These are phyloP conservation scores for Morone saxatilis DNA, from an alignment of 2,113 vertebrate genomes.

Conservation along the genomic window DNA sequence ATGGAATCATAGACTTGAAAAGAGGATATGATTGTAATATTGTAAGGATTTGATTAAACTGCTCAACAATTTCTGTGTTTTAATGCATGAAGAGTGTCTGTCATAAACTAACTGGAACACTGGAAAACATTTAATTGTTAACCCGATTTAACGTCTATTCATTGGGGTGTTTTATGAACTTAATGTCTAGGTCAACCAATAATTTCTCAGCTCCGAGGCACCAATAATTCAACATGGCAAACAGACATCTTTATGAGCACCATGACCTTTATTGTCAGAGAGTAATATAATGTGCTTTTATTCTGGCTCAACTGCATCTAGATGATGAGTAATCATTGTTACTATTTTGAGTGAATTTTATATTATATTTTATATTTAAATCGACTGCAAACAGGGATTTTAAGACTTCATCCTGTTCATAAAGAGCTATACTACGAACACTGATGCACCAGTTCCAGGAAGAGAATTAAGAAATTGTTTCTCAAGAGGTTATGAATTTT, in stretches of 20 bases:
- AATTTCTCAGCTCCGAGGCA: neutral
- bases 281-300: neutral
- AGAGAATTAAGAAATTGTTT: slow-evolving; percentile 8
- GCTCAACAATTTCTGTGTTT: neutral
- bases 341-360: slow-evolving; percentile 8
- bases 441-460: slow-evolving; percentile 16
- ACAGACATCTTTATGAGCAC: slow-evolving; percentile 5
- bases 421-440: slow-evolving; percentile 25
- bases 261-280: slow-evolving; percentile 17
- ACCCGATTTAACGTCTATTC: neutral
- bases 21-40: neutral
- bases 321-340: slow-evolving; percentile 11
- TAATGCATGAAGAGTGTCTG: neutral
- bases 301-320: slow-evolving; percentile 5
- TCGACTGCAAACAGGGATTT: neutral
- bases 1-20: neutral
- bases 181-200: neutral
- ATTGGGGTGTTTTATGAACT: slow-evolving; percentile 23
- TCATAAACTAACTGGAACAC: neutral
- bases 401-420: slow-evolving; percentile 35
- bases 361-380: slow-evolving; percentile 22
- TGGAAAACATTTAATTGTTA: neutral
- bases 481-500: slow-evolving; percentile 25
- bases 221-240: neutral
- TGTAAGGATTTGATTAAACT: neutral